Evolutionary conservation across 2,113 vertebrate species (phyloP), one percentile per base, ranked within the genome.

Genomic region (Gymnorhina tibicen): DNA sequence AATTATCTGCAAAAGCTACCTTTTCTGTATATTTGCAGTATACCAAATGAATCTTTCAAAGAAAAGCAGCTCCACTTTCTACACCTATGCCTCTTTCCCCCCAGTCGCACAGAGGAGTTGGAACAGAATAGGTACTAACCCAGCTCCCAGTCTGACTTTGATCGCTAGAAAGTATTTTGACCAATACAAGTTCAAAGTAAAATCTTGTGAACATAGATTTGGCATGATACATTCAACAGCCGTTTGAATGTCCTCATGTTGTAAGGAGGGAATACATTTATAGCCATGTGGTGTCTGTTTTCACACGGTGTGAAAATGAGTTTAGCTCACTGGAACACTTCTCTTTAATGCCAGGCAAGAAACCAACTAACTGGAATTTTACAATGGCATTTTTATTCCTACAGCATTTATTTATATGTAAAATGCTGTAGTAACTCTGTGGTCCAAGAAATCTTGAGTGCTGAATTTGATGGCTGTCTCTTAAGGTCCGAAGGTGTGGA

Each of bases 41-140:
- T 27, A 58, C 11, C 11, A 58, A 50, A n/a, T 58, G 16, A 85
- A 33, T 78, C 23, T 89, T 80, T 20, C 42, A 85, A 4, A 18
- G 19, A 84, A 91, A 94, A 82, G 16, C 59, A 77, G 5, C 39
- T 72, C 27, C 12, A 7, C 14, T 87, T 93, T 87, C 13, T 79
- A 21, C 18, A 17, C 8, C 3, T 75, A 4, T 52, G n/a, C 52
- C 8, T 73, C 3, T 78, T 76, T 73, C 23, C 13, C 28, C 11
- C 23, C 4, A 82, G 8, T 76, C 0, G 0, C 4, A 2, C 11
- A 33, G 47, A 75, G 46, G 32, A 62, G 3, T 69, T 94, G 33
- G 35, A 75, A 53, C 26, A 87, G 42, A 73, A 47, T 62, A 66
- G 18, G 32, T 28, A 19, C 41, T 89, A 82, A 50, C 19, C 16